phyloP scores from a whole-genome alignment of 1,140 invertebrate genomes.

The Heliconius melpomene region DNA sequence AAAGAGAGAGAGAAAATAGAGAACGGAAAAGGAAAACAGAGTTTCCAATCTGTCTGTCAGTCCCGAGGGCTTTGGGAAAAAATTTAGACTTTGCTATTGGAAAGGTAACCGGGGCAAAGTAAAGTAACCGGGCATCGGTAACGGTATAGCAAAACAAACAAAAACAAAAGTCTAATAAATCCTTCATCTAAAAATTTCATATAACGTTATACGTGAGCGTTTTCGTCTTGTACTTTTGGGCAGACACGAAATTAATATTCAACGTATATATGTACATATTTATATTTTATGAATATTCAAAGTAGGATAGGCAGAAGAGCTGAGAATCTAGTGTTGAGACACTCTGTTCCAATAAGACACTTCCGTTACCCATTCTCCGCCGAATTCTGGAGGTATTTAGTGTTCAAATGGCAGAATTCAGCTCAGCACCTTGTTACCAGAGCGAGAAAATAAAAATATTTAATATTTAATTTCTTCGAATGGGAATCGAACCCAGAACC shows the following conservation, averaged over 20 bases:
- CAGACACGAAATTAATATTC: neutral
- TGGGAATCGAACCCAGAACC: too few species aligned
- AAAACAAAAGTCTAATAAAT: slow-evolving; percentile 6
- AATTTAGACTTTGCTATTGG: slow-evolving; percentile 4
- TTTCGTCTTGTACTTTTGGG: neutral
- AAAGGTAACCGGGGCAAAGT: slow-evolving; percentile 1
- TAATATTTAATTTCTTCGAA: too few species aligned
- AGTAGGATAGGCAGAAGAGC: too few species aligned
- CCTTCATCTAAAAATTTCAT: slow-evolving; percentile 13
- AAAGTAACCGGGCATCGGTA: neutral
- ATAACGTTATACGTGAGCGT: neutral
- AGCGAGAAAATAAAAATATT: too few species aligned
- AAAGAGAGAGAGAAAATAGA: neutral
- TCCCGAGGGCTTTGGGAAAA: slow-evolving; percentile 1
- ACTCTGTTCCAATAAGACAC: too few species aligned
- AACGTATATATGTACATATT: neutral
- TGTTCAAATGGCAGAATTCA: too few species aligned
- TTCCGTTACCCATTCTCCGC: too few species aligned
- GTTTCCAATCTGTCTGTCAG: slow-evolving; percentile 16
- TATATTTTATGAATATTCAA: neutral
- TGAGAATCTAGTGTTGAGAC: too few species aligned
- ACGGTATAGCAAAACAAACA: neutral
- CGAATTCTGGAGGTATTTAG: too few species aligned
- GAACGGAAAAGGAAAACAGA: slow-evolving; percentile 2
- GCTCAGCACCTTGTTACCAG: too few species aligned